Conservation (phyloP, 2,113 vertebrate genomes). For the Acanthochromis polyacanthus region DNA sequence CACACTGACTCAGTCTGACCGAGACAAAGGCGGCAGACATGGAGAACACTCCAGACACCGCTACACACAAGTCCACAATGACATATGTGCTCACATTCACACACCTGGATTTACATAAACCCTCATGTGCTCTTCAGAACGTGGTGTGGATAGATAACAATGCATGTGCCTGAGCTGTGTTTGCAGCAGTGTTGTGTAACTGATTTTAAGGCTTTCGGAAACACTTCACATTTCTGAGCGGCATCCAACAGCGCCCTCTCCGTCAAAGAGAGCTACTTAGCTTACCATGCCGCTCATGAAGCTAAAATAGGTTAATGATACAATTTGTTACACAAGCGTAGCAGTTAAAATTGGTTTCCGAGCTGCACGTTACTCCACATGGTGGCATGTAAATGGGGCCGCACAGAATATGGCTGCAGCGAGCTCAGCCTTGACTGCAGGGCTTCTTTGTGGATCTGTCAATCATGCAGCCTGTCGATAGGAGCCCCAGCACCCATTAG, state of each 20-base stretch:
- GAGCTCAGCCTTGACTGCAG: constrained; percentile 44
- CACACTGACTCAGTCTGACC: constrained; percentile 33
- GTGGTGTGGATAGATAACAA: background rate
- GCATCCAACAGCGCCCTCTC: background rate
- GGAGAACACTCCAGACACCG: constrained; percentile 10
- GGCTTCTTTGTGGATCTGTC: constrained; percentile 66
- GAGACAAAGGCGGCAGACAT: constrained; percentile 15
- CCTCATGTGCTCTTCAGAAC: background rate
- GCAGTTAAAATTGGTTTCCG: constrained; percentile 13
- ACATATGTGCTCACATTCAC: background rate
- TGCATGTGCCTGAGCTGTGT: background rate
- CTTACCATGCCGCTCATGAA: constrained; percentile 21
- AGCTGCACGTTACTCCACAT: constrained; percentile 26
- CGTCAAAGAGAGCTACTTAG: constrained; percentile 8
- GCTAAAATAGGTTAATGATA: constrained; percentile 55
- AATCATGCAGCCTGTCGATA: constrained; percentile 66
- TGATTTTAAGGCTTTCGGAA: constrained; percentile 31
- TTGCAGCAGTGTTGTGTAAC: background rate
- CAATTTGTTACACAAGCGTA: constrained; percentile 39
- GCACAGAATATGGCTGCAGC: constrained; percentile 38
- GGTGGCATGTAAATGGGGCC: constrained; percentile 24
- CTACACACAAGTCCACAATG: background rate
- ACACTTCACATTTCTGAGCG: constrained; percentile 24
- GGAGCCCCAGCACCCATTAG: constrained; percentile 61
- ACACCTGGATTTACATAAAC: background rate